These are phyloP conservation scores for Cotesia typhae DNA, from an alignment of 1,140 invertebrate genomes.

Conservation along the genomic window DNA sequence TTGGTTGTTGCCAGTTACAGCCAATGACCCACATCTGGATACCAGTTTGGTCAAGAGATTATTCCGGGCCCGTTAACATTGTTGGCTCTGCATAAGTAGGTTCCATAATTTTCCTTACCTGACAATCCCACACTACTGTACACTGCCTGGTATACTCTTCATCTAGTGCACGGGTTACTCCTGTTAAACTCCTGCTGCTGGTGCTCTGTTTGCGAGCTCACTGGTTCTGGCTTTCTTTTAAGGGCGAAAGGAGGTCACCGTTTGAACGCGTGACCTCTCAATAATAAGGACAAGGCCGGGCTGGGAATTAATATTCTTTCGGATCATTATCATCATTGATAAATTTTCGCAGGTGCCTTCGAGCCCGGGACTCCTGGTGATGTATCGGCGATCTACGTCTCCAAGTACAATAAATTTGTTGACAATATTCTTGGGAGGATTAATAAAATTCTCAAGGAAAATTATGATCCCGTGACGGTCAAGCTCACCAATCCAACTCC, in stretches of 20 bases:
- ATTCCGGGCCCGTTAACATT: constrained; percentile 56
- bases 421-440: constrained; percentile 82
- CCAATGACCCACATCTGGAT: constrained; percentile 55
- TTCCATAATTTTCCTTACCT: constrained; percentile 15
- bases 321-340: constrained; percentile 7
- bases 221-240: constrained; percentile 44
- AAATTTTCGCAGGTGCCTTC: constrained; percentile 57
- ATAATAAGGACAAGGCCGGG: constrained; percentile 45
- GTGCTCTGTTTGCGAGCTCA: neutral
- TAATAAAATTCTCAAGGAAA: constrained; percentile 77
- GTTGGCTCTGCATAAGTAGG: constrained; percentile 31
- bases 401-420: constrained; percentile 83
- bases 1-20: constrained; percentile 26
- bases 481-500: constrained; percentile 72
- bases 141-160: constrained; percentile 6
- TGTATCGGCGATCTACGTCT: constrained; percentile 75
- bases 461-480: constrained; percentile 84
- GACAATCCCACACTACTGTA: neutral
- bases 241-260: constrained; percentile 40
- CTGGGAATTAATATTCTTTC: constrained; percentile 15
- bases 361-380: constrained; percentile 55
- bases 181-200: no score
- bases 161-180: constrained; percentile 22
- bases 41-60: constrained; percentile 55
- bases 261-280: constrained; percentile 34